Evolutionary conservation across 2,797 vertebrate genomes (phyloP), one percentile per base, ranked within the genome.

Genomic region (Esox masquinongy): DNA sequence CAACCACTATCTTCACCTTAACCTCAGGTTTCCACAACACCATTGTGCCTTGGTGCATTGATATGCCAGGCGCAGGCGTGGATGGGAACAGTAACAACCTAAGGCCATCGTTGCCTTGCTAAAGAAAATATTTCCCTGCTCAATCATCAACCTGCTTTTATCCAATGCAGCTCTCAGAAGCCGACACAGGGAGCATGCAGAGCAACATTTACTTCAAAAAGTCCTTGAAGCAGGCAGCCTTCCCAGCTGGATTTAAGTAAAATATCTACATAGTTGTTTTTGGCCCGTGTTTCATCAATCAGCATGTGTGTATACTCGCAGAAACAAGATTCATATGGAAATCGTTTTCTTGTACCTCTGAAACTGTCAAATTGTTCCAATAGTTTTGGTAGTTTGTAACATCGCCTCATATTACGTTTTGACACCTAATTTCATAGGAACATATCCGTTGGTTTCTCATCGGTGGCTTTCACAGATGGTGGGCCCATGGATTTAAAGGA

Each of bases 151-250:
- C 19, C 34, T 63, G 59, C 53, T 80, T 77, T 82, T 51, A 74
- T 79, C 49, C 71, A 70, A 71, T 82, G 29, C 51, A 15, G 76
- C 64, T 50, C 69, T 76, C 61, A 74, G 74, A 74, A 39, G 56
- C 68, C 4, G 5, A 74, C 74, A 66, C 63, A 53, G 72, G 47
- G 29, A 64, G n/a, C 29, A 39, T 9, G 24, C 16, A 7, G 24
- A 64, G 75, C 12, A 70, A 39, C 56, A 17, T 24, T 74, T 29
- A n/a, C 56, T 78, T 77, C 43, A 66, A 39, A 70, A 61, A 34
- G 29, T 29, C 64, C 68, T 49, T 63, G 17, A 64, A 71, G 72
- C 53, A 73, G 63, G 66, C 31, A 31, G 49, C 56, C 19, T 12
- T 64, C 66, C 51, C 43, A 22, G 26, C 31, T 71, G 73, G 68